Conservation (phyloP, 2,113 vertebrate genomes). For the Sander lucioperca region DNA sequence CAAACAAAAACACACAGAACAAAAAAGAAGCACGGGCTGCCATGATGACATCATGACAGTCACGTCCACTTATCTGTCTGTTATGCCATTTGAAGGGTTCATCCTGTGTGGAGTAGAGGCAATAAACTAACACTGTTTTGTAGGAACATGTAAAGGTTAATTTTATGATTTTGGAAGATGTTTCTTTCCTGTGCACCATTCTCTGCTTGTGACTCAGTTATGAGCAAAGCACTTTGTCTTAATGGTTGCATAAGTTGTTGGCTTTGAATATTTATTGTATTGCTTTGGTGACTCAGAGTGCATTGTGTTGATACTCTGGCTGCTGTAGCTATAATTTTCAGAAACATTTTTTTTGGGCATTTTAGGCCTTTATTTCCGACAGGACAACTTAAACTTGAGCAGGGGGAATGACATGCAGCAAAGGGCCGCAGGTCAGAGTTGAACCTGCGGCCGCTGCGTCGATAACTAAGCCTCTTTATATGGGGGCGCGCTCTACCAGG, state of each 20-base stretch:
- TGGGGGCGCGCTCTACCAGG: no score
- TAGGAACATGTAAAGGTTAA: neutral
- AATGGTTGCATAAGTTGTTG: conserved; percentile 9
- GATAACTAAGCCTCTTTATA: no score
- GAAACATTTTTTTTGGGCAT: neutral
- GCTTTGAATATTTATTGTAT: conserved; percentile 23
- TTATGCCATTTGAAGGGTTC: conserved; percentile 47
- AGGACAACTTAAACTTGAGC: no score
- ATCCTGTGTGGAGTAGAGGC: conserved; percentile 8
- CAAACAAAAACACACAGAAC: no score
- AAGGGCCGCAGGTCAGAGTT: no score
- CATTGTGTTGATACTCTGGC: conserved; percentile 6
- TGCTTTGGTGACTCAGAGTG: conserved; percentile 23
- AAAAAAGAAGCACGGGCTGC: no score
- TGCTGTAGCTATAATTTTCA: conserved; percentile 10
- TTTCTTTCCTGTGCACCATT: neutral
- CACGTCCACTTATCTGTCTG: conserved; percentile 54
- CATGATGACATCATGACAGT: no score
- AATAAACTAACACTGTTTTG: conserved; percentile 10
- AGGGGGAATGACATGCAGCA: no score
- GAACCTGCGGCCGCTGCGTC: no score
- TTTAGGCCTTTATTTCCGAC: no score
- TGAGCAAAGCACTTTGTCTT: conserved; percentile 14
- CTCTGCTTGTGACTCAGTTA: neutral
- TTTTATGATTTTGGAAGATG: neutral